Evolutionary conservation across 2,113 vertebrate genomes (phyloP).

Genomic region (Petrocephalus microphthalmus): DNA sequence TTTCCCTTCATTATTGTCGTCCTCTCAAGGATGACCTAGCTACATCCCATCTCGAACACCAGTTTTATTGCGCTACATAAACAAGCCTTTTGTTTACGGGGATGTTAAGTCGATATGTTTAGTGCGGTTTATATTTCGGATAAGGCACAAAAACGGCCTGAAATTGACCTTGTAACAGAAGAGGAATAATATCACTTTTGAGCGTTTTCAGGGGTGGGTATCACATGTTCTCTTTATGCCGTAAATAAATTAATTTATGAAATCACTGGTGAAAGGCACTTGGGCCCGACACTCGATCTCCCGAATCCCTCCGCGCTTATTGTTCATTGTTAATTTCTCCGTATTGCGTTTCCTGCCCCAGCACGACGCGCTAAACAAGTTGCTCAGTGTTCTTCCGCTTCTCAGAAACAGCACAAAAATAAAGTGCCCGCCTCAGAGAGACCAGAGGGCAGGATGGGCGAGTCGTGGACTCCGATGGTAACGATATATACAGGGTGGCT

Average conservation of each 20-base stretch:
- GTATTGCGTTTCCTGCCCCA: neutral
- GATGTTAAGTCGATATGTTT: slow-evolving; percentile 1
- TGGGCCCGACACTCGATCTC: neutral
- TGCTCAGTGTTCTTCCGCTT: neutral
- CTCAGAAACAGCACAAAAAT: neutral
- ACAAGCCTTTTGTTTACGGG: neutral
- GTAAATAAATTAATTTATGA: slow-evolving; percentile 14
- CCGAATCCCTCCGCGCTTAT: neutral
- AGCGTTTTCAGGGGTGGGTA: neutral
- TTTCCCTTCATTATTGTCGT: neutral
- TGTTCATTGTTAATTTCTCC: slow-evolving; percentile 7
- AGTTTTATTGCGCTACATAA: neutral
- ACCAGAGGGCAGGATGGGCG: neutral
- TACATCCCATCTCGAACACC: neutral
- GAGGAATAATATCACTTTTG: slow-evolving; percentile 11
- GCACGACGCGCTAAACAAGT: neutral
- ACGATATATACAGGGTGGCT: too few species aligned
- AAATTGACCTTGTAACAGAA: slow-evolving; percentile 2
- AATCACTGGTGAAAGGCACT: neutral
- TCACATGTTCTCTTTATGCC: slow-evolving; percentile 2
- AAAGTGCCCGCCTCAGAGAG: neutral
- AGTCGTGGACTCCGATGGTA: neutral
- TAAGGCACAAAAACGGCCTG: neutral
- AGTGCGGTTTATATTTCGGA: neutral
- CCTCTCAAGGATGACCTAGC: neutral